Evolutionary conservation across 2,797 vertebrate species (phyloP), one percentile per base, ranked within the genome.

Genomic region (Orientallactaga sibirica): DNA sequence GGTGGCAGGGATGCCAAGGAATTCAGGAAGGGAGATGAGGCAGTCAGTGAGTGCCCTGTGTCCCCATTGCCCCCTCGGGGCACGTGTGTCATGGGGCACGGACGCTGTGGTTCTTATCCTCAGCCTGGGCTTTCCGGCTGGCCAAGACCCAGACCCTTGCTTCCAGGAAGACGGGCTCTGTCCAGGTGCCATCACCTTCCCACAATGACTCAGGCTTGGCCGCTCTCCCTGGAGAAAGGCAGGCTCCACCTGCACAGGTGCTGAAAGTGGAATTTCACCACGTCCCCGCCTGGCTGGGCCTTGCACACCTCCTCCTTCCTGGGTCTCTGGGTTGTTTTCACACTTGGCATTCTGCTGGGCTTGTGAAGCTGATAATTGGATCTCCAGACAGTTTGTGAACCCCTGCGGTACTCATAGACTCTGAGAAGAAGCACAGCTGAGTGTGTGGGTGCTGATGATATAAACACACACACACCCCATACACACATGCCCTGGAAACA

Each of bases 81-180:
- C 12, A 10, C 16, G 0, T 41, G 20, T 48, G 61, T 29, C 16
- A 4, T 5, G 27, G 33, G 33, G 9, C 3, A 4, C 25, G 25
- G 24, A 24, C 11, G 33, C 67, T 67, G 37, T 43, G 4, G 3
- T 73, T 84, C 55, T 29, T 82, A 52, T 84, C 8, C 37, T 19
- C 11, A 24, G 48, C 67, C 20, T 61, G 86, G 41, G 55, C 55
- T 86, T 58, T 22, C 58, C 48, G 75, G 37, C 86, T 33, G 29
- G 20, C 48, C 14, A 86, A 74, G 24, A 12, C 22, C 52, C 52
- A 16, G 37, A 87, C 27, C 64, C 64, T 64, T 55, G 25, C 71
- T 88, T 96, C 43, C 67, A 80, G 43, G 89, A 93, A 83, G 86
- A 94, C 78, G 41, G 6, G 5, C 1, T 25, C 19, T 27, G 6